phyloP scores from a whole-genome alignment of 2,888 invertebrate species.

The Hirtodrosophila cameraria region DNA sequence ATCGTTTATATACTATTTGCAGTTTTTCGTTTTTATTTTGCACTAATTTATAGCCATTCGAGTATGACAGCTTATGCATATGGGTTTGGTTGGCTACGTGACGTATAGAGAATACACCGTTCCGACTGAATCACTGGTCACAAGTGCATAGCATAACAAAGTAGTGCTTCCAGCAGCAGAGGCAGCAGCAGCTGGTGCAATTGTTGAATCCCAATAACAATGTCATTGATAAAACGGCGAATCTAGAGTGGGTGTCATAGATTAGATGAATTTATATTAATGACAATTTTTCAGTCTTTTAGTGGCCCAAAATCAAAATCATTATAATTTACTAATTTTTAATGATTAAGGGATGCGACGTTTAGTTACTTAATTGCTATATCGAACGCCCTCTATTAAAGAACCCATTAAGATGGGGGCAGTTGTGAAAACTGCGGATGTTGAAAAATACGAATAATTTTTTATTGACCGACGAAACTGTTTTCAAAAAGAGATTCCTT shows the following conservation, averaged over 20 bases:
- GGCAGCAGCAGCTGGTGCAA: conserved; percentile 23
- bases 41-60: conserved; percentile 20
- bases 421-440: too few relatives aligned
- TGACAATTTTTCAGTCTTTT: too few relatives aligned
- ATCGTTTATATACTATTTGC: conserved; percentile 19
- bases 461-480: too few relatives aligned
- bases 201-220: conserved; percentile 22
- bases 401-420: too few relatives aligned
- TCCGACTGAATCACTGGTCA: conserved; percentile 26
- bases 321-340: too few relatives aligned
- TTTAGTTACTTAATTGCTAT: too few relatives aligned
- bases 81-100: conserved; percentile 58
- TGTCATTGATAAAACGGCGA: conserved; percentile 4
- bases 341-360: too few relatives aligned
- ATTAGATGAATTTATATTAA: conserved; percentile 26
- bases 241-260: conserved; percentile 10
- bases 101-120: conserved; percentile 66
- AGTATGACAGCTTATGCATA: conserved; percentile 19
- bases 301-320: too few relatives aligned
- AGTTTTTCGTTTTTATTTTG: conserved; percentile 11
- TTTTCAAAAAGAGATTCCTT: too few relatives aligned
- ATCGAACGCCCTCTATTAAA: too few relatives aligned
- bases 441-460: too few relatives aligned
- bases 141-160: neutral
- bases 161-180: conserved; percentile 16